These are phyloP conservation scores for Dipodomys ordii DNA, from an alignment of 2,113 vertebrate species.

Conservation along the genomic window DNA sequence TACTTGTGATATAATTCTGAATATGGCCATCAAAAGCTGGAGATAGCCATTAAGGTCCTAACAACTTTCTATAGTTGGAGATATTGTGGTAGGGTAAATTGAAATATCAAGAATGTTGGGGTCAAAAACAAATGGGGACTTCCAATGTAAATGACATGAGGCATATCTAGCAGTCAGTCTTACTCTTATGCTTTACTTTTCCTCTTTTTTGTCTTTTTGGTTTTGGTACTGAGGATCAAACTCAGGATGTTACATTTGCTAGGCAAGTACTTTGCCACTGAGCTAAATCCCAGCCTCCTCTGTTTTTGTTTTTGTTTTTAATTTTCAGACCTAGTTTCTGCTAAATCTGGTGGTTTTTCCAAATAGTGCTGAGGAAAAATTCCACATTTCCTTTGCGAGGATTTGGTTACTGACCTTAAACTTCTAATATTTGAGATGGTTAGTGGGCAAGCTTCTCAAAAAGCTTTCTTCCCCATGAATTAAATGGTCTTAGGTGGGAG, in stretches of 20 bases:
- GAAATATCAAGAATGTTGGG: neutral
- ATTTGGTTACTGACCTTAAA: slow-evolving; percentile 49
- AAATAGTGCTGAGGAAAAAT: slow-evolving; percentile 48
- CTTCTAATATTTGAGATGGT: neutral
- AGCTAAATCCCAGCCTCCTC: too few relatives aligned
- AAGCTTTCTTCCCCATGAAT: slow-evolving; percentile 13
- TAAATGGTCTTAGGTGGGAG: slow-evolving; percentile 45
- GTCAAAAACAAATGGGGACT: neutral
- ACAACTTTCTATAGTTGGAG: neutral
- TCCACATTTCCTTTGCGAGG: slow-evolving; percentile 37
- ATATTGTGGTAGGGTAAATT: neutral
- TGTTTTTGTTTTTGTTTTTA: too few relatives aligned
- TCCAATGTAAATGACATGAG: neutral
- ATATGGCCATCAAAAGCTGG: neutral
- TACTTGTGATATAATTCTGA: neutral
- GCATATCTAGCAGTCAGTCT: neutral
- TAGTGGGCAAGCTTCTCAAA: slow-evolving; percentile 41
- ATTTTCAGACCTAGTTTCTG: neutral
- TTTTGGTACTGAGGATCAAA: too few relatives aligned
- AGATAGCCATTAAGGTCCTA: neutral
- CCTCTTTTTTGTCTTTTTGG: too few relatives aligned
- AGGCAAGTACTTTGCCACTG: too few relatives aligned
- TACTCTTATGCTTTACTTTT: neutral
- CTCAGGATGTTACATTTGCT: too few relatives aligned
- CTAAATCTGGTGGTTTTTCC: slow-evolving; percentile 8